Evolutionary conservation across 2,113 vertebrate species (phyloP), one percentile per base, ranked within the genome.

Genomic region (Bucco capensis): DNA sequence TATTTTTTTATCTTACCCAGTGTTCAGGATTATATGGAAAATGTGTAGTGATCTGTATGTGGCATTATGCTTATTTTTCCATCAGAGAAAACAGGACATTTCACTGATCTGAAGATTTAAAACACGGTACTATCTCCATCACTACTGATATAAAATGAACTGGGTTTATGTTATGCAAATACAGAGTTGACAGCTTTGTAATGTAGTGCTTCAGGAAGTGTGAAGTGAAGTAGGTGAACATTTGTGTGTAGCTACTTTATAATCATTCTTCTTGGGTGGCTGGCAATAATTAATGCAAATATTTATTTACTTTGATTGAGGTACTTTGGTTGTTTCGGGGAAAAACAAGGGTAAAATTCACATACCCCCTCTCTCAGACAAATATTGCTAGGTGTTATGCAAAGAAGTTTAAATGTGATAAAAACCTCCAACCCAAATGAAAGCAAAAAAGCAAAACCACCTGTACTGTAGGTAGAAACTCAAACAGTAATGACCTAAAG

Each of bases 231-330:
- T 19, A 69, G 53, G 40, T n/a, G 46, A 76, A 76, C 37, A 82
- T 86, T 88, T 94, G 66, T 89, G 89, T 83, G 44, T 79, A 86
- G 51, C 38, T 83, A 77, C 71, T 88, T 92, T 77, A 74, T 24
- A 53, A 12, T 42, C 13, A 57, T 69, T 87, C 22, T 62, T 85
- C 40, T 58, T 76, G 31, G 7, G 16, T 54, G 42, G 23, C 31
- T 61, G 8, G 31, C 8, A 79, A 51, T 33, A 64, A 51, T 78
- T 81, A 67, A 85, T 40, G 24, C 44, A 95, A 96, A 83, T 84
- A n/a, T 74, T 90, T 96, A 91, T 73, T 93, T 96, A 92, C 46
- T 82, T 57, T 91, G 92, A 66, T n/a, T 60, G 86, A 88, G 44
- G 57, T 74, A 82, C 57, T 94, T 93, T 64, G 5, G 22, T 83